Percentiles rank a stretch among this genome's conserved stretches.
phyloP scores from a whole-genome alignment of 1,140 invertebrate species.

The Oryctes rhinoceros region DNA sequence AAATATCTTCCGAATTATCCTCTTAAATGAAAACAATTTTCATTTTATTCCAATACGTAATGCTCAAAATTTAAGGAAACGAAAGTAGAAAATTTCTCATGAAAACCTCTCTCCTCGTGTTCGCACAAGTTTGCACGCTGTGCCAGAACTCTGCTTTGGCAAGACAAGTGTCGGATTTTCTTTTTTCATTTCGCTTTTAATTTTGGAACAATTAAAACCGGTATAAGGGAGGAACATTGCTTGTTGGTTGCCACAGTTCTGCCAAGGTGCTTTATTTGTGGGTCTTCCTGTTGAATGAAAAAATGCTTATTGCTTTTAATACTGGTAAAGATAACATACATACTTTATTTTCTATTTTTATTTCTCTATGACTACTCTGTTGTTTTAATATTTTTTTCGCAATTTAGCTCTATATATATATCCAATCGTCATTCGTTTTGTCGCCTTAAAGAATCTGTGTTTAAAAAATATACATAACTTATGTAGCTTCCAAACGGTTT shows the following conservation, averaged over 20 bases:
- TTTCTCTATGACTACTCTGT: background rate
- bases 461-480: background rate
- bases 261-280: constrained; percentile 22
- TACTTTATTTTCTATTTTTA: constrained; percentile 5
- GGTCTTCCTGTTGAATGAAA: constrained; percentile 29
- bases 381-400: constrained; percentile 6
- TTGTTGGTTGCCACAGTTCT: constrained; percentile 26
- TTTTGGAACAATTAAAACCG: background rate
- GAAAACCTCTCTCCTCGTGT: constrained; percentile 3
- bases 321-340: constrained; percentile 24
- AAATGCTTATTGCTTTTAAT: constrained; percentile 36
- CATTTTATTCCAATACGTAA: background rate
- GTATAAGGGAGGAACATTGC: background rate
- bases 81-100: background rate
- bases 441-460: background rate
- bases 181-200: constrained; percentile 14
- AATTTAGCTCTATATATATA: background rate
- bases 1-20: background rate
- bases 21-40: background rate
- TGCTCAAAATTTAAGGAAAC: constrained; percentile 10
- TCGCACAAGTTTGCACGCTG: constrained; percentile 27
- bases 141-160: constrained; percentile 23
- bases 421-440: background rate
- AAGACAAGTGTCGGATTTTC: background rate
- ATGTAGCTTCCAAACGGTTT: constrained; percentile 13